These are phyloP conservation scores for Caenorhabditis uteleia DNA, from an alignment of 2,888 invertebrate genomes.

Conservation along the genomic window DNA sequence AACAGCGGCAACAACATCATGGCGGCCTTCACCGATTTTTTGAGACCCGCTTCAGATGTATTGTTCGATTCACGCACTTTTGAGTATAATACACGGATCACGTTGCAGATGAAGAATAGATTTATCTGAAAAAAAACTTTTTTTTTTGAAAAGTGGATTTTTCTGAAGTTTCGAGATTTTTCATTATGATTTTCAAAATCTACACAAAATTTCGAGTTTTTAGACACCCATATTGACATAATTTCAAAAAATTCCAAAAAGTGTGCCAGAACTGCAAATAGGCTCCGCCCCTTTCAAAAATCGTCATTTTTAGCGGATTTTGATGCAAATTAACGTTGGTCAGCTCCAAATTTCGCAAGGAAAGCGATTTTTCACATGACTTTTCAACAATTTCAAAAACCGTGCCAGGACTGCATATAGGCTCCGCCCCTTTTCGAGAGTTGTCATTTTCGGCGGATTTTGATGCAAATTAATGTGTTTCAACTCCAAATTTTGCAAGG, in stretches of 20 bases:
- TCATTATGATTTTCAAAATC: neutral
- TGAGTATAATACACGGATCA: slow-evolving; percentile 72
- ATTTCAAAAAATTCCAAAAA: no score
- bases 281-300: neutral
- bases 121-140: slow-evolving; percentile 73
- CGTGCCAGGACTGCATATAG: no score
- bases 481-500: neutral
- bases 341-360: no score
- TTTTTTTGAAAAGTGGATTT: no score
- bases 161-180: no score
- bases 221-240: no score
- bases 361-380: no score
- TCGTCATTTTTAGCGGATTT: no score
- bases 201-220: neutral
- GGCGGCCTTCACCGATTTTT: slow-evolving; percentile 73
- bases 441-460: neutral
- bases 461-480: neutral
- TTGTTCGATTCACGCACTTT: slow-evolving; percentile 72
- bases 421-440: neutral
- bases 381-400: no score
- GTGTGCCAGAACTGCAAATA: neutral
- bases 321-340: no score
- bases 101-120: slow-evolving; percentile 72
- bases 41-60: slow-evolving; percentile 71
- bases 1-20: slow-evolving; percentile 72